phyloP scores from a whole-genome alignment of 1,140 invertebrate species.

The Eubasilissa regina region DNA sequence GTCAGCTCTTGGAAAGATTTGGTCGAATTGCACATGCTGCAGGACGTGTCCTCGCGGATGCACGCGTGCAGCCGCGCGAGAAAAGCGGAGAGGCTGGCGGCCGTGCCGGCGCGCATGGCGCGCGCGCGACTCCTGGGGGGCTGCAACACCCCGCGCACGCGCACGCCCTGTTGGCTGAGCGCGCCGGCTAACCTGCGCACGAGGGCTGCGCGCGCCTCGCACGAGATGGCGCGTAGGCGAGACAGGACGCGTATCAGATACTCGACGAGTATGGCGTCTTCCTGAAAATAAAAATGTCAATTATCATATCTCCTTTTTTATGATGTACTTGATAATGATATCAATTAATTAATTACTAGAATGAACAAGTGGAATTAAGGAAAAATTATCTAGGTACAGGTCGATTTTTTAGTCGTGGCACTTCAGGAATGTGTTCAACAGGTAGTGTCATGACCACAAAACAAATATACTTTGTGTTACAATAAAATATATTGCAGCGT shows the following conservation, averaged over 20 bases:
- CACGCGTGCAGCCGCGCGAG: constrained; percentile 45
- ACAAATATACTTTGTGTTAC: no score
- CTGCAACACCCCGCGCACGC: constrained; percentile 71
- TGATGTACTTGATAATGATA: no score
- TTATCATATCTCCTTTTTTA: no score
- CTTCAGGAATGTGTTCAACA: no score
- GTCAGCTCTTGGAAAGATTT: neutral
- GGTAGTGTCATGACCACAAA: no score
- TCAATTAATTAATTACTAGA: no score
- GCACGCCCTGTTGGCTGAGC: constrained; percentile 77
- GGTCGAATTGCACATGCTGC: constrained; percentile 20
- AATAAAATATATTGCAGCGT: no score
- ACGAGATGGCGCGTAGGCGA: constrained; percentile 76
- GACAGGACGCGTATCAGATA: constrained; percentile 82
- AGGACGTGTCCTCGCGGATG: constrained; percentile 5
- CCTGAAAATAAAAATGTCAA: constrained; percentile 72
- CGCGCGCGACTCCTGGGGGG: constrained; percentile 65
- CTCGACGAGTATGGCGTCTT: constrained; percentile 78
- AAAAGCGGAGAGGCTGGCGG: constrained; percentile 61
- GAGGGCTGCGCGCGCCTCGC: constrained; percentile 74
- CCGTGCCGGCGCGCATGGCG: constrained; percentile 52
- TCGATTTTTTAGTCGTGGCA: no score
- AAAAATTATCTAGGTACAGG: no score
- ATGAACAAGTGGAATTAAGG: no score
- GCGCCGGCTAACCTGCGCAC: constrained; percentile 77